A percentile compares a stretch with the other conserved stretches of the same genome.
Conservation (phyloP, 1,140 invertebrate species). For the Dreissena rostriformis region DNA sequence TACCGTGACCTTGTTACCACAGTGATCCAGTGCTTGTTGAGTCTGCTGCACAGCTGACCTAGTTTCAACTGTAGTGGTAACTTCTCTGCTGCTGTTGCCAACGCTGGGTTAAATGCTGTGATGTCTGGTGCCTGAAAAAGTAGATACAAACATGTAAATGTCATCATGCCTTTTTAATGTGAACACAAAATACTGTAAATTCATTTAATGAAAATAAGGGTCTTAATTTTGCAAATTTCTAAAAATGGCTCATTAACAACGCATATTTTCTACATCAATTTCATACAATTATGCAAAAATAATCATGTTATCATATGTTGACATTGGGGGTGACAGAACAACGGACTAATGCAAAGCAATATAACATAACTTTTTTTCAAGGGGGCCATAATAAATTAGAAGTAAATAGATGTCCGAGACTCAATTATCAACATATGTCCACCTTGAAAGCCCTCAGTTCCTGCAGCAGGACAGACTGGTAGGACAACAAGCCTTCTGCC, state of each 20-base stretch:
- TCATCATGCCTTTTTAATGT: neutral
- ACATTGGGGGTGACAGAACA: too few relatives aligned
- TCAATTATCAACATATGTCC: neutral
- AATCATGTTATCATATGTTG: too few relatives aligned
- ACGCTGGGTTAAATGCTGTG: neutral
- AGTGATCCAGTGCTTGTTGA: conserved; percentile 63
- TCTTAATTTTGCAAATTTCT: too few relatives aligned
- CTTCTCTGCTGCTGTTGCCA: neutral
- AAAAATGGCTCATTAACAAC: too few relatives aligned
- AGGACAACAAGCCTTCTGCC: conserved; percentile 17
- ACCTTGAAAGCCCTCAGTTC: conserved; percentile 19
- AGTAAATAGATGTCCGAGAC: too few relatives aligned
- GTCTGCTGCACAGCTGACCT: conserved; percentile 44
- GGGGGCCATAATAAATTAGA: too few relatives aligned
- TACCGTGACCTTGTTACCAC: conserved; percentile 31
- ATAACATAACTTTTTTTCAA: too few relatives aligned
- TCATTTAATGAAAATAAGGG: too few relatives aligned
- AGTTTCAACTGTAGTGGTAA: conserved; percentile 56
- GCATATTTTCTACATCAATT: too few relatives aligned
- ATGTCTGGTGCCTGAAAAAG: neutral
- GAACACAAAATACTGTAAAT: too few relatives aligned
- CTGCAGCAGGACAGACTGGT: conserved; percentile 2
- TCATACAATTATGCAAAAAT: too few relatives aligned
- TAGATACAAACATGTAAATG: neutral
- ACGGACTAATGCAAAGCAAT: too few relatives aligned